phyloP scores from a whole-genome alignment of 2,888 invertebrate genomes.

The Gonocerus acuteangulatus region DNA sequence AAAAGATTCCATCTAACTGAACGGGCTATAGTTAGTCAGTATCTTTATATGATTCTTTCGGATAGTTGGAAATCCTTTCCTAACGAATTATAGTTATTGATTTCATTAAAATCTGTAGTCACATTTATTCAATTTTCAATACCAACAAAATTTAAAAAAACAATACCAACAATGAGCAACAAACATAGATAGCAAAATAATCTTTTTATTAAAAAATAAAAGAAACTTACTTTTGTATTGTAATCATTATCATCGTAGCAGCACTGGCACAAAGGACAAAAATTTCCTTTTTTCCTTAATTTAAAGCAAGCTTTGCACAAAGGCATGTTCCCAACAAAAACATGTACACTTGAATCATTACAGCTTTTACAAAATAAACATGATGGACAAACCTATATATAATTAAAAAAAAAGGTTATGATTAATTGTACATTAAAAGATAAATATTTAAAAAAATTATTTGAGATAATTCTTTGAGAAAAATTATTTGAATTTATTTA shows the following conservation, averaged over 20 bases:
- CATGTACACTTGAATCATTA: constrained; percentile 66
- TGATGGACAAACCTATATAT: constrained; percentile 52
- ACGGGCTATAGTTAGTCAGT: no score
- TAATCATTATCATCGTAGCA: constrained; percentile 89
- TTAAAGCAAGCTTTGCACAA: constrained; percentile 82
- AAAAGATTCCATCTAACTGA: no score
- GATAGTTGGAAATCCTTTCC: no score
- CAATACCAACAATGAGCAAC: no score
- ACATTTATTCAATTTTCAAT: no score
- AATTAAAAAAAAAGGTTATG: constrained; percentile 12
- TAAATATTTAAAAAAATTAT: not conserved
- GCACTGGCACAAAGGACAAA: constrained; percentile 83
- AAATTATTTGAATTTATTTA: no score
- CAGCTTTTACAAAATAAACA: constrained; percentile 88
- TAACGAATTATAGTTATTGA: no score
- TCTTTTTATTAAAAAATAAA: no score
- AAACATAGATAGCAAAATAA: no score
- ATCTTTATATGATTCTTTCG: no score
- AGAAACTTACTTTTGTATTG: constrained; percentile 62
- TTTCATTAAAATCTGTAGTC: no score
- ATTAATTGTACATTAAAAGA: constrained; percentile 1
- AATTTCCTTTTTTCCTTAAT: constrained; percentile 78
- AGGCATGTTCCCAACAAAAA: constrained; percentile 75
- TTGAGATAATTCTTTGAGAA: not conserved
- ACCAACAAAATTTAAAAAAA: no score